Percentiles rank a stretch among this genome's conserved stretches.
Conservation (phyloP, 2,888 invertebrate genomes). For the Cactoblastis cactorum region DNA sequence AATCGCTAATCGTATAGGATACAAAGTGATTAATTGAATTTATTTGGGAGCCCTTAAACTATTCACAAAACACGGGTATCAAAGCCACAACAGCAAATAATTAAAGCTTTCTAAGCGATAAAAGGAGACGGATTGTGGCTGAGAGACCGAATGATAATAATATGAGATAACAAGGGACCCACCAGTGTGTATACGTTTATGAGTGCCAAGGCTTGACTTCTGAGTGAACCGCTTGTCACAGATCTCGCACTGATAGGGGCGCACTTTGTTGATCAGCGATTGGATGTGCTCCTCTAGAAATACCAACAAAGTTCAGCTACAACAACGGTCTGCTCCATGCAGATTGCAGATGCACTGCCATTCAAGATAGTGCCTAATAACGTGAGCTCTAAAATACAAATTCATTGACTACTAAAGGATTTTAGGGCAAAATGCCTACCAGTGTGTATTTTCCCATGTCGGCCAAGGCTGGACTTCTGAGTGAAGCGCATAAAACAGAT, state of each 20-base stretch:
- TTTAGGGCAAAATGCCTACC: constrained; percentile 80
- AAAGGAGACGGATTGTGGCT: constrained; percentile 58
- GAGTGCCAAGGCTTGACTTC: constrained; percentile 90
- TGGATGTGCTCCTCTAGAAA: constrained; percentile 81
- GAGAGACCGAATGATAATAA: constrained; percentile 66
- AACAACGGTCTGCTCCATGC: constrained; percentile 56
- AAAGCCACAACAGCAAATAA: constrained; percentile 62
- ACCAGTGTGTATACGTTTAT: constrained; percentile 88
- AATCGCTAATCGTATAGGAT: constrained; percentile 47
- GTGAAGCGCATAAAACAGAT: constrained; percentile 86
- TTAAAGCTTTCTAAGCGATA: constrained; percentile 29
- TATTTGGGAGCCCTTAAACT: constrained; percentile 74
- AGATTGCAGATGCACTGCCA: constrained; percentile 34
- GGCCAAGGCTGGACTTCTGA: constrained; percentile 86
- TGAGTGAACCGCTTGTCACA: constrained; percentile 90
- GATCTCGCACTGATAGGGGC: constrained; percentile 84
- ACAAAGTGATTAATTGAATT: constrained; percentile 40
- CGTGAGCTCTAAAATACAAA: constrained; percentile 64
- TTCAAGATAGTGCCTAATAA: constrained; percentile 59
- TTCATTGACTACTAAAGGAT: constrained; percentile 73
- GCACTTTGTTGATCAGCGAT: constrained; percentile 81
- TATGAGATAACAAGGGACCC: constrained; percentile 77
- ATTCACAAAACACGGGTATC: constrained; percentile 76
- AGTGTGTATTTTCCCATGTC: constrained; percentile 86
- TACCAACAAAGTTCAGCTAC: constrained; percentile 77